Conservation (phyloP, 2,888 invertebrate genomes). For the Drosophila anomalata region DNA sequence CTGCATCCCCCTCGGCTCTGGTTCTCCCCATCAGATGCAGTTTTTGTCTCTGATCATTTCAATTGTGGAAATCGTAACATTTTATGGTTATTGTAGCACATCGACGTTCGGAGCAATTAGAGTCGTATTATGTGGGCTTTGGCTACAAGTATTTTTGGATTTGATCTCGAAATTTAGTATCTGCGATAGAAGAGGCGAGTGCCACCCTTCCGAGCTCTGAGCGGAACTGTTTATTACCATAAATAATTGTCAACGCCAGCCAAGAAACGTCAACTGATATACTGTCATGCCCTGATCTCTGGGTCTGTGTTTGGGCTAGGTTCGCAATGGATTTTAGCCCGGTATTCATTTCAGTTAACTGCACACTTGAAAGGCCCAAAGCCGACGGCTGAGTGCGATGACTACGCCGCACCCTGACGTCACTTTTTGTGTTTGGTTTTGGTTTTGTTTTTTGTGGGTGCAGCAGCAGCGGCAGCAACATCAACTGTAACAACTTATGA, state of each 20-base stretch:
- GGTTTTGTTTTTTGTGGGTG: constrained; percentile 52
- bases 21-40: not conserved
- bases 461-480: constrained; percentile 54
- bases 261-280: constrained; percentile 69
- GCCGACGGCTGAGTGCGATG: constrained; percentile 55
- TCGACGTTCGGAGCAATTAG: constrained; percentile 62
- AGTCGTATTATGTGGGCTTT: constrained; percentile 60
- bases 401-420: constrained; percentile 72
- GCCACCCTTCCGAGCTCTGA: constrained; percentile 33
- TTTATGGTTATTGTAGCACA: constrained; percentile 62
- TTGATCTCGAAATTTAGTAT: constrained; percentile 46
- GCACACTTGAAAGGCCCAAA: constrained; percentile 71
- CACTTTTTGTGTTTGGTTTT: constrained; percentile 46
- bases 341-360: constrained; percentile 77
- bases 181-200: constrained; percentile 41
- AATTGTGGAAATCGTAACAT: constrained; percentile 52
- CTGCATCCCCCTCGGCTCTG: constrained; percentile 3
- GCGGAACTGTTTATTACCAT: constrained; percentile 79
- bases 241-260: constrained; percentile 76
- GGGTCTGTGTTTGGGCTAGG: constrained; percentile 40
- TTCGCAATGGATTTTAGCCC: constrained; percentile 28
- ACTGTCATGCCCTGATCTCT: constrained; percentile 62
- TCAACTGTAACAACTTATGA: constrained; percentile 49
- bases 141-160: constrained; percentile 12
- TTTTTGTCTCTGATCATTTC: constrained; percentile 28